These are phyloP conservation scores for Bungarus multicinctus DNA, from an alignment of 2,113 vertebrate genomes.

Conservation along the genomic window DNA sequence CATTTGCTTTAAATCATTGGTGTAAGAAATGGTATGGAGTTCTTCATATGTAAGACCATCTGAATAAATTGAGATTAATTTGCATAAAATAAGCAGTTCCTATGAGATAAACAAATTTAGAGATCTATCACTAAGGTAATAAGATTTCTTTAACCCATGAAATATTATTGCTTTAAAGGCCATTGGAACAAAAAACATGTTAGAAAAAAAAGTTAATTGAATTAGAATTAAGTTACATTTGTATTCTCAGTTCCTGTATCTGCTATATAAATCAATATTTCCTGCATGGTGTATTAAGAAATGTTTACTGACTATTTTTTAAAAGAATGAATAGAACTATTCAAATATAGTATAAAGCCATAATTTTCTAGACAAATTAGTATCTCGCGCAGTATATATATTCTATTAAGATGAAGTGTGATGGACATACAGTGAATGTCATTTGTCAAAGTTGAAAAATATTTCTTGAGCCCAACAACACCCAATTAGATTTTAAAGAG, in stretches of 20 bases:
- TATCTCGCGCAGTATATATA: background rate
- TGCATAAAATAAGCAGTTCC: background rate
- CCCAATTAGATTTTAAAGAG: background rate
- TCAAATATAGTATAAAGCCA: background rate
- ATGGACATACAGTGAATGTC: background rate
- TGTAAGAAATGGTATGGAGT: background rate
- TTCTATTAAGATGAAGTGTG: background rate
- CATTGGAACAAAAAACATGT: background rate
- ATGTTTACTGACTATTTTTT: background rate
- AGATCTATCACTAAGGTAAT: background rate
- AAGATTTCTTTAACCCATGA: background rate
- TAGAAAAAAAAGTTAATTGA: background rate
- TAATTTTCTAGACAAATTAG: background rate
- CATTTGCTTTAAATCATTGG: accelerated
- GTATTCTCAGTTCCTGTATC: background rate
- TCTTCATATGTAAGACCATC: background rate
- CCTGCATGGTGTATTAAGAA: accelerated
- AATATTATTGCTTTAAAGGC: background rate
- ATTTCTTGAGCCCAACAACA: background rate
- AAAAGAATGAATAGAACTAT: background rate
- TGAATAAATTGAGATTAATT: background rate
- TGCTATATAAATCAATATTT: background rate
- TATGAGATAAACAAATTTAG: background rate
- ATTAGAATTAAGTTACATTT: conserved; percentile 13
- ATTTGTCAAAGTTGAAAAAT: background rate